Percentiles rank a stretch among this genome's conserved stretches.
phyloP scores from a whole-genome alignment of 2,888 invertebrate genomes.

The Chironomus tentans region DNA sequence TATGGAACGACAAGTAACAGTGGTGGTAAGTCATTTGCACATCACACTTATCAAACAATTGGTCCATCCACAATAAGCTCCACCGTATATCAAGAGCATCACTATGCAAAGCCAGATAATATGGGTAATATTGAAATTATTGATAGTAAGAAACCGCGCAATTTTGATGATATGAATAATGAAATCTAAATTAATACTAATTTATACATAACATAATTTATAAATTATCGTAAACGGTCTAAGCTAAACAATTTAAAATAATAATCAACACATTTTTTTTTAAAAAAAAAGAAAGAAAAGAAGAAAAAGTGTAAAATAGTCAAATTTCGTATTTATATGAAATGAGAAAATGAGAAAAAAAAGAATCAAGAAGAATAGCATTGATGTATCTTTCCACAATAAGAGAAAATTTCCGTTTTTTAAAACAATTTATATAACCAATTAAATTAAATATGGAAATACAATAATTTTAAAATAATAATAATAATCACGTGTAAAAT shows the following conservation, averaged over 20 bases:
- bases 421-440: neutral
- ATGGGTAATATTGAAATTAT: conserved; percentile 27
- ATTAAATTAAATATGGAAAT: neutral
- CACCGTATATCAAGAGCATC: neutral
- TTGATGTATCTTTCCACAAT: too few species aligned
- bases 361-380: too few species aligned
- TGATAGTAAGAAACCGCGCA: conserved; percentile 11
- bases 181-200: conserved; percentile 12
- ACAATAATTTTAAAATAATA: neutral
- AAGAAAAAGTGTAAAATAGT: too few species aligned
- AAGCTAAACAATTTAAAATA: too few species aligned
- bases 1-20: neutral
- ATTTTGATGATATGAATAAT: conserved; percentile 23
- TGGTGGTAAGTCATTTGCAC: conserved; percentile 20
- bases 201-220: too few species aligned
- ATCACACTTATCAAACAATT: conserved; percentile 25
- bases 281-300: too few species aligned
- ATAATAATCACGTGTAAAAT: neutral
- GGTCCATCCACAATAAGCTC: conserved; percentile 21
- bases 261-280: too few species aligned
- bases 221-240: too few species aligned
- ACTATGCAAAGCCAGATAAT: conserved; percentile 23
- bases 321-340: too few species aligned
- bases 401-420: too few species aligned
- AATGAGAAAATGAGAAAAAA: too few species aligned